Percentiles rank a stretch among this genome's conserved stretches.
These are phyloP conservation scores for Tholera decimalis DNA, from an alignment of 2,888 invertebrate genomes.

Conservation along the genomic window DNA sequence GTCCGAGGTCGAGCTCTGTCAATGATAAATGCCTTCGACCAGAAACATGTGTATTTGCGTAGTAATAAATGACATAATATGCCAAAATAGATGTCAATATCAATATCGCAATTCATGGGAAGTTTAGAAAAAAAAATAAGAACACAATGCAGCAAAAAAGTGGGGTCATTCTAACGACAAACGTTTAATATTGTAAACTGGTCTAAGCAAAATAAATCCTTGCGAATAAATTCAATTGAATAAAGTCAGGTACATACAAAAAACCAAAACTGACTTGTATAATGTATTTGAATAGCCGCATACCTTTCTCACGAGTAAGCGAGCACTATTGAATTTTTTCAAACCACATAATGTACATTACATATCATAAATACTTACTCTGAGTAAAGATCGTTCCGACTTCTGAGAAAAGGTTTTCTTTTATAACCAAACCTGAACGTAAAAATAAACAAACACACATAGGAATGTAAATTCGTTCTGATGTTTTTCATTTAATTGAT, in stretches of 20 bases:
- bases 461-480: slow-evolving; percentile 11
- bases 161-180: background rate
- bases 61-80: background rate
- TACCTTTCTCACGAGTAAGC: slow-evolving; percentile 8
- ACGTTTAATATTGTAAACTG: slow-evolving; percentile 2
- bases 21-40: no score
- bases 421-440: slow-evolving; percentile 30
- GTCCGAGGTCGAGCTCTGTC: no score
- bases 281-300: slow-evolving; percentile 19
- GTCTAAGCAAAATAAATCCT: slow-evolving; percentile 7
- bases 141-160: background rate
- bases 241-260: slow-evolving; percentile 12
- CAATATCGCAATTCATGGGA: background rate
- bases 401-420: slow-evolving; percentile 34
- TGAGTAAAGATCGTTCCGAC: slow-evolving; percentile 12
- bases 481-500: slow-evolving; percentile 42
- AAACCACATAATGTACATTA: slow-evolving; percentile 23
- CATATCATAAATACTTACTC: slow-evolving; percentile 19
- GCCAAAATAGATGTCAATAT: no score
- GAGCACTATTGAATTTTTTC: slow-evolving; percentile 40
- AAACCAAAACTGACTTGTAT: slow-evolving; percentile 22
- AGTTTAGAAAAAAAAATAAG: background rate
- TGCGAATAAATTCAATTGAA: slow-evolving; percentile 28
- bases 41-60: background rate
- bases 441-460: slow-evolving; percentile 18